phyloP scores from a whole-genome alignment of 2,888 invertebrate species.

The Drosophila yooni region DNA sequence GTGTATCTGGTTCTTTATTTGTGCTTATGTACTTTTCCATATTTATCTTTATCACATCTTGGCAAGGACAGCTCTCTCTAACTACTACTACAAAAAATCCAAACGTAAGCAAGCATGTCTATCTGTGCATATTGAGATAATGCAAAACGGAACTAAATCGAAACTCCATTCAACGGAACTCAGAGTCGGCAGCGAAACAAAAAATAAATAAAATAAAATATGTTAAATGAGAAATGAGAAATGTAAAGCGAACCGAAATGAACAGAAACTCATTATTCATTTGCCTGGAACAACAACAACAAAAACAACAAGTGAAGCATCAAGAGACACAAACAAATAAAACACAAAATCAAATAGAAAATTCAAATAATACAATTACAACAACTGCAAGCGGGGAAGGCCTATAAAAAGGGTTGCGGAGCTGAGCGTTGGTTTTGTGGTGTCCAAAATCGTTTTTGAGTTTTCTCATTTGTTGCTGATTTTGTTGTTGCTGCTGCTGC shows the following conservation, averaged over 20 bases:
- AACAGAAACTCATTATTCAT: constrained; percentile 77
- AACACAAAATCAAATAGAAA: constrained; percentile 71
- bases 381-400: constrained; percentile 20
- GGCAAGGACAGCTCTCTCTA: constrained; percentile 32
- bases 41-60: constrained; percentile 52
- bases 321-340: constrained; percentile 16
- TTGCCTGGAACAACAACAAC: constrained; percentile 46
- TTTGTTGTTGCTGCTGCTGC: constrained; percentile 52
- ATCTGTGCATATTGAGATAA: constrained; percentile 22
- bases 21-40: constrained; percentile 37
- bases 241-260: constrained; percentile 43
- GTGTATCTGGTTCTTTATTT: constrained; percentile 17
- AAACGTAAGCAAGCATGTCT: background rate
- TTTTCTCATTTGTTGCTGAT: constrained; percentile 58
- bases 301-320: constrained; percentile 13
- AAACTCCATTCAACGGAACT: constrained; percentile 6
- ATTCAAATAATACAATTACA: constrained; percentile 69
- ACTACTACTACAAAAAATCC: background rate
- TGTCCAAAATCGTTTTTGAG: constrained; percentile 77
- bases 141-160: constrained; percentile 25
- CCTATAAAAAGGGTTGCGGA: background rate
- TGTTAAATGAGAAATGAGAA: constrained; percentile 4
- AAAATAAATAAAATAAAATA: constrained; percentile 8
- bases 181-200: background rate
- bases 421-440: constrained; percentile 59